phyloP scores from a whole-genome alignment of 2,797 vertebrate species.

The Anabas testudineus region DNA sequence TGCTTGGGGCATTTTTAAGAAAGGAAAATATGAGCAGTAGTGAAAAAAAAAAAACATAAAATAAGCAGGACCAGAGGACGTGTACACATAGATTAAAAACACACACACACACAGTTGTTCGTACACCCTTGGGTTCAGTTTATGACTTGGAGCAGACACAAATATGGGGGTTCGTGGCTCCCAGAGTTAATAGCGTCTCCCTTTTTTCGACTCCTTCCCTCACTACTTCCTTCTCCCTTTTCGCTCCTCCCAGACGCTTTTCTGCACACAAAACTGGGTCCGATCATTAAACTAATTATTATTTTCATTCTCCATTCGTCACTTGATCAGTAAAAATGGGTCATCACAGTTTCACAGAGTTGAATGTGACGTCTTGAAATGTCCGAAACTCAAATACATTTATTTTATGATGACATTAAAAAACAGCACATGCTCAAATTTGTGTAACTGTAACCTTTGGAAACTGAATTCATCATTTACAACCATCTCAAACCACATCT shows the following conservation, averaged over 20 bases:
- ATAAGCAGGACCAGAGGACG: conserved; percentile 58
- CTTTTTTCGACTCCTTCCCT: conserved; percentile 18
- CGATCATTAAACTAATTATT: not conserved
- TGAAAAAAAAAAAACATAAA: conserved; percentile 49
- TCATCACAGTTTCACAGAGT: too few relatives aligned
- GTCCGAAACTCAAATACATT: not conserved
- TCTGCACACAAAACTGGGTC: conserved; percentile 13
- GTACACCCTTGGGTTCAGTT: conserved; percentile 59
- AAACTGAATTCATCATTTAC: too few relatives aligned
- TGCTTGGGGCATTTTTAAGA: conserved; percentile 72
- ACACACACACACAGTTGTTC: conserved; percentile 35
- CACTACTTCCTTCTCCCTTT: conserved; percentile 20
- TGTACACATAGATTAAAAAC: conserved; percentile 39
- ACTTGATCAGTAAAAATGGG: conserved; percentile 2
- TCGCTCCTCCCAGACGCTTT: conserved; percentile 14
- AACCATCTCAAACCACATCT: too few relatives aligned
- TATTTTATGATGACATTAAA: not conserved
- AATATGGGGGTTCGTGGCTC: conserved; percentile 54
- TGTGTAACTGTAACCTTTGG: too few relatives aligned
- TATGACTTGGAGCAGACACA: conserved; percentile 65
- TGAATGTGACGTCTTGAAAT: too few relatives aligned
- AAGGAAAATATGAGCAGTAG: conserved; percentile 82
- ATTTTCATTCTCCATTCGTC: not conserved
- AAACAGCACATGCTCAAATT: too few relatives aligned
- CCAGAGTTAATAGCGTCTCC: conserved; percentile 53